phyloP scores from a whole-genome alignment of 2,113 vertebrate genomes.

The Stigmatopora nigra region DNA sequence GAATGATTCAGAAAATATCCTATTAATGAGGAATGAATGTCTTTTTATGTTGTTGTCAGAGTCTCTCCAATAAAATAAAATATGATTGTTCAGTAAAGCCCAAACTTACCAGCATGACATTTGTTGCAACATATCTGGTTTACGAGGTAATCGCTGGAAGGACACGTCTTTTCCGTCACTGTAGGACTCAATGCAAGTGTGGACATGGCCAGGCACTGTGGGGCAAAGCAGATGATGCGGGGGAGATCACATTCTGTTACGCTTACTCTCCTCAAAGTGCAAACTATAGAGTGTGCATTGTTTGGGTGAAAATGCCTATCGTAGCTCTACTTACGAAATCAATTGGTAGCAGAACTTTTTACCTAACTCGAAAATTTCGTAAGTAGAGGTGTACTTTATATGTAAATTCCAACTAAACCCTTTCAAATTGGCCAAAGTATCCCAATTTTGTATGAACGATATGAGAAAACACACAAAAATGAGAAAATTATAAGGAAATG shows the following conservation, averaged over 20 bases:
- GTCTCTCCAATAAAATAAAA: too few relatives aligned
- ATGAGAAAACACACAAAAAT: too few relatives aligned
- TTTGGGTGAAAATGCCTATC: not conserved
- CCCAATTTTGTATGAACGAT: too few relatives aligned
- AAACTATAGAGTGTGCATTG: not conserved
- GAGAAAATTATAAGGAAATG: too few relatives aligned
- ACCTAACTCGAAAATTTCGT: too few relatives aligned
- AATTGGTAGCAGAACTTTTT: too few relatives aligned
- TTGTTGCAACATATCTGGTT: conserved; percentile 59
- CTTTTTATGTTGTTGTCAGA: not conserved
- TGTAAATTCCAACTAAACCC: too few relatives aligned
- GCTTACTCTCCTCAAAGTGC: not conserved
- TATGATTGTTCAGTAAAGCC: not conserved
- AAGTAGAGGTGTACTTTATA: too few relatives aligned
- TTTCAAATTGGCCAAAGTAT: too few relatives aligned
- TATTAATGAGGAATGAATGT: too few relatives aligned
- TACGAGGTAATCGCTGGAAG: not conserved
- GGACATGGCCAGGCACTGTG: conserved; percentile 34
- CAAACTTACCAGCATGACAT: conserved; percentile 57
- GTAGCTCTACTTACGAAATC: too few relatives aligned
- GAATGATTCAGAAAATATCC: too few relatives aligned
- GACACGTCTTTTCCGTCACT: conserved; percentile 3
- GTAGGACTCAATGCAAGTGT: not conserved
- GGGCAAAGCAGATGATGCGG: conserved; percentile 6
- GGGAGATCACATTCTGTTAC: not conserved